These are phyloP conservation scores for Anthopleura xanthogrammica DNA, from an alignment of 92 coral and sea anemone species.

Conservation along the genomic window DNA sequence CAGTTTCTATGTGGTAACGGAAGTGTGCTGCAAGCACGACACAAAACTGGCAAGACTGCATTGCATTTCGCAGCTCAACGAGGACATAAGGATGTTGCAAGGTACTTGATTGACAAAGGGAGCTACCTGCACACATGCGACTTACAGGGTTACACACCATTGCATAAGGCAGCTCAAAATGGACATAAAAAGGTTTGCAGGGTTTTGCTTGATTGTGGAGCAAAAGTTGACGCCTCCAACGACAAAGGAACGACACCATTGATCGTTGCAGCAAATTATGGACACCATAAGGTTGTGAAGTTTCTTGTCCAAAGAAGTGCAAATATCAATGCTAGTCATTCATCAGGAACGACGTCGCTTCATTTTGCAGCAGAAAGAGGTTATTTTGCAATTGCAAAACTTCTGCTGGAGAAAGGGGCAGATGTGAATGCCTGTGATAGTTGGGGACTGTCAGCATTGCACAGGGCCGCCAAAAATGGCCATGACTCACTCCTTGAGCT, in stretches of 20 bases:
- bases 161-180: slow-evolving; percentile 66
- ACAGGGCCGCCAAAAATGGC: slow-evolving; percentile 79
- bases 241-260: slow-evolving; percentile 53
- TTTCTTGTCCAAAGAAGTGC: slow-evolving; percentile 51
- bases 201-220: slow-evolving; percentile 43
- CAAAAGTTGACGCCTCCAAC: slow-evolving; percentile 40
- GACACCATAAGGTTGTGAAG: slow-evolving; percentile 49
- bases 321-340: slow-evolving; percentile 33
- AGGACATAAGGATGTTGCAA: slow-evolving; percentile 43
- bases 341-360: slow-evolving; percentile 56
- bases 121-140: slow-evolving; percentile 55
- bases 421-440: slow-evolving; percentile 43
- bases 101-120: slow-evolving; percentile 47
- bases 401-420: slow-evolving; percentile 57
- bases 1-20: slow-evolving; percentile 46
- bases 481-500: slow-evolving; percentile 41
- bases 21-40: slow-evolving; percentile 57
- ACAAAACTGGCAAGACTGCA: slow-evolving; percentile 70
- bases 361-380: slow-evolving; percentile 83
- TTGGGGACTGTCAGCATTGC: slow-evolving; percentile 72
- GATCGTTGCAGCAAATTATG: slow-evolving; percentile 64
- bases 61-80: slow-evolving; percentile 67
- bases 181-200: slow-evolving; percentile 51
- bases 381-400: slow-evolving; percentile 31
- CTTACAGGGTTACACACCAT: slow-evolving; percentile 60